phyloP scores from a whole-genome alignment of 2,888 invertebrate genomes.

The Latrodectus elegans region DNA sequence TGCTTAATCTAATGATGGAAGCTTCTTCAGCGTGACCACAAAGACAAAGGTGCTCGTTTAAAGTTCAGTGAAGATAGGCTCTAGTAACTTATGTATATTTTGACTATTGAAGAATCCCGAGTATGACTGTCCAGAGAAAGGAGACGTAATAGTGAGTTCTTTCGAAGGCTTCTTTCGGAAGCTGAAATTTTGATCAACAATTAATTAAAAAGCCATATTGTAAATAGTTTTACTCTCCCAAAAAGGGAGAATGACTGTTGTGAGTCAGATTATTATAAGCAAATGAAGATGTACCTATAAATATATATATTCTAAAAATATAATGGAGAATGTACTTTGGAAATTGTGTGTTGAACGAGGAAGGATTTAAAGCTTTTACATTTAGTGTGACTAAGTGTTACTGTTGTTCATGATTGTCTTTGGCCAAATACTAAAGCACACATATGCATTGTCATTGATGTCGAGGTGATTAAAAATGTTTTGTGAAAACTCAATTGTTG shows the following conservation, averaged over 20 bases:
- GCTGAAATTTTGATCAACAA: background rate
- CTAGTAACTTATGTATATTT: background rate
- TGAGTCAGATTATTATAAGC: slow-evolving; percentile 7
- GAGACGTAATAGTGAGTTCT: slow-evolving; percentile 1
- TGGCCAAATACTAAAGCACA: slow-evolving; percentile 63
- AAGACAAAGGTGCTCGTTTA: background rate
- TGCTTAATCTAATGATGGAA: too few species aligned
- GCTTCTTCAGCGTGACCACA: background rate
- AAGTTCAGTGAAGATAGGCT: background rate
- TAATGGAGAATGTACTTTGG: slow-evolving; percentile 2
- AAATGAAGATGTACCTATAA: slow-evolving; percentile 10
- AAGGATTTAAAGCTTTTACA: slow-evolving; percentile 53
- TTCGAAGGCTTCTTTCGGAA: background rate
- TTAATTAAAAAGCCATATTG: background rate
- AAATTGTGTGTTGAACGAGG: slow-evolving; percentile 17
- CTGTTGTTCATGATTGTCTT: slow-evolving; percentile 62
- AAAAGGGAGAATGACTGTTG: background rate
- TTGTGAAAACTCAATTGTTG: slow-evolving; percentile 53
- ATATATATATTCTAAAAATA: slow-evolving; percentile 3
- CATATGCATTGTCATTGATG: slow-evolving; percentile 65
- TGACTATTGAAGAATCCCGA: background rate
- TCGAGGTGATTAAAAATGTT: slow-evolving; percentile 64
- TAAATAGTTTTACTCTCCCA: background rate
- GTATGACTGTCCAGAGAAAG: background rate
- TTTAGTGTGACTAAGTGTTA: slow-evolving; percentile 65